phyloP scores from a whole-genome alignment of 2,888 invertebrate genomes.

The Drosophila basisetae region DNA sequence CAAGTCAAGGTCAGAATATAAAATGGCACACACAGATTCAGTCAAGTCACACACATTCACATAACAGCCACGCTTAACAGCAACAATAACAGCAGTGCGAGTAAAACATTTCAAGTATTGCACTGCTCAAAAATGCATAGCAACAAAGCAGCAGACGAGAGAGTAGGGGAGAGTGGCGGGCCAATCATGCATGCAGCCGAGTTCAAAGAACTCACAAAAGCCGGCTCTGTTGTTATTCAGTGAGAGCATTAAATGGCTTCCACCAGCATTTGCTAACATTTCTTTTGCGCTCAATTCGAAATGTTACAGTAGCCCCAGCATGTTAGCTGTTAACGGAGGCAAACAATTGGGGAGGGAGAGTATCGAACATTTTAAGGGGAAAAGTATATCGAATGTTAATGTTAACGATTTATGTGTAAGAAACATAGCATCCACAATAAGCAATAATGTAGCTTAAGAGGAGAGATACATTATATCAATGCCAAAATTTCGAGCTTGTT shows the following conservation, averaged over 20 bases:
- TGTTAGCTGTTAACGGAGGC: not conserved
- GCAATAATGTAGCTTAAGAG: too few relatives aligned
- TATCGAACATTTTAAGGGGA: not conserved
- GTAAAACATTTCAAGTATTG: conserved; percentile 12
- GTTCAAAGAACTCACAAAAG: conserved; percentile 59
- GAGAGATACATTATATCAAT: not conserved
- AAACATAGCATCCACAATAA: conserved; percentile 1
- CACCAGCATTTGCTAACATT: conserved; percentile 7
- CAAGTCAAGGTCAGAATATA: conserved; percentile 42
- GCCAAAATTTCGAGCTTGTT: not conserved
- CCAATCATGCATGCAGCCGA: not conserved
- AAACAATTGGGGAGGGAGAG: not conserved
- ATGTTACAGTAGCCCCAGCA: not conserved
- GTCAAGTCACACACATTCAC: conserved; percentile 9
- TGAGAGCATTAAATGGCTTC: conserved; percentile 5
- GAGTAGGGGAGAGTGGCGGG: not conserved
- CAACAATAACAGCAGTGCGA: conserved; percentile 4
- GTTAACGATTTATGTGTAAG: not conserved
- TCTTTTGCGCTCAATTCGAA: not conserved
- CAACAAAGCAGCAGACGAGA: not conserved
- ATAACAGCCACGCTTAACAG: conserved; percentile 18
- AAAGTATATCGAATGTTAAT: not conserved
- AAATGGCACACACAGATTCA: conserved; percentile 8
- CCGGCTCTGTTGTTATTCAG: conserved; percentile 47
- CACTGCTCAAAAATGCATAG: conserved; percentile 36